phyloP scores from a whole-genome alignment of 2,888 invertebrate species.

The Lamellibrachia satsuma region DNA sequence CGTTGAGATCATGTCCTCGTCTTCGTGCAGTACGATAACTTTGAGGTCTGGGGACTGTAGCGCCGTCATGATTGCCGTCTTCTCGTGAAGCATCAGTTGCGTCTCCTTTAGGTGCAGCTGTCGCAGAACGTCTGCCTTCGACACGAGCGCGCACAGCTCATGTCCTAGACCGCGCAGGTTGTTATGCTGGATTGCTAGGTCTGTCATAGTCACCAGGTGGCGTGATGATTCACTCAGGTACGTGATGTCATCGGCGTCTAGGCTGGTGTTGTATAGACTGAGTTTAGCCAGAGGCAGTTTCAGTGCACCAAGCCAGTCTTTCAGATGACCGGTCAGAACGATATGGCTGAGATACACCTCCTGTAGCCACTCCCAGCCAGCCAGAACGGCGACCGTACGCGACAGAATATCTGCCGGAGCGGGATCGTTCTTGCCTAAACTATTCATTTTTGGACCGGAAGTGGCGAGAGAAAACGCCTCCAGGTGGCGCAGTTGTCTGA shows the following conservation, averaged over 20 bases:
- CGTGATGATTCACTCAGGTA: slow-evolving; percentile 26
- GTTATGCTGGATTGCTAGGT: slow-evolving; percentile 32
- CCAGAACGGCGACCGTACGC: slow-evolving; percentile 25
- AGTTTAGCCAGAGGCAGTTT: slow-evolving; percentile 26
- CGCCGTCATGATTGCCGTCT: slow-evolving; percentile 26
- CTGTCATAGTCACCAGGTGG: slow-evolving; percentile 27
- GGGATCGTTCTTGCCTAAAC: slow-evolving; percentile 21
- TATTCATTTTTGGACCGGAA: slow-evolving; percentile 28
- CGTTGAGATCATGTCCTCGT: slow-evolving; percentile 32
- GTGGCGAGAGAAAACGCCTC: slow-evolving; percentile 31
- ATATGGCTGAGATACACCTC: slow-evolving; percentile 30
- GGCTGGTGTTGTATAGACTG: slow-evolving; percentile 20
- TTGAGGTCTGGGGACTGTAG: slow-evolving; percentile 25
- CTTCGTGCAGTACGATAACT: slow-evolving; percentile 29
- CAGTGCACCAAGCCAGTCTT: slow-evolving; percentile 24
- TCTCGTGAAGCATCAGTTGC: slow-evolving; percentile 30
- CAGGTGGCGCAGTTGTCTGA: slow-evolving; percentile 26
- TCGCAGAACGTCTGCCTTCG: slow-evolving; percentile 14
- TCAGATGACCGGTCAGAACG: slow-evolving; percentile 23
- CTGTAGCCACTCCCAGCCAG: slow-evolving; percentile 29
- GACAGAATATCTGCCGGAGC: slow-evolving; percentile 25
- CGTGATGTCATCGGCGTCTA: slow-evolving; percentile 28
- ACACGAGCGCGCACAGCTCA: slow-evolving; percentile 22
- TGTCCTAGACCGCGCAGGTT: slow-evolving; percentile 29
- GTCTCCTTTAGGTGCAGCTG: slow-evolving; percentile 34